A percentile compares a stretch with the other conserved stretches of the same genome.
Conservation (phyloP, 2,888 invertebrate species). For the Myopa testacea region DNA sequence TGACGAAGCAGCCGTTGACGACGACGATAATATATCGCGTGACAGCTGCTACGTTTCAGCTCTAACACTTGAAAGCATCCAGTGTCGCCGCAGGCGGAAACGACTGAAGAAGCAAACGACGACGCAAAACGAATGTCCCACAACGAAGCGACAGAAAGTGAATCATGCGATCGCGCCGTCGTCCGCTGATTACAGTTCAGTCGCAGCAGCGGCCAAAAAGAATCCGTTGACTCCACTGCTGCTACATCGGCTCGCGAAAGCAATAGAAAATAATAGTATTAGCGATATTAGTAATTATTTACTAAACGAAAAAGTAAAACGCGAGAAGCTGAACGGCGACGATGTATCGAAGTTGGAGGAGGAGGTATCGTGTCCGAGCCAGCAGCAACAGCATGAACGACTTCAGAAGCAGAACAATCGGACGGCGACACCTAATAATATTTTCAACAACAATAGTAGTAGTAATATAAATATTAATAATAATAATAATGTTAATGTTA, state of each 20-base stretch:
- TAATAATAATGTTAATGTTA: slow-evolving; percentile 64
- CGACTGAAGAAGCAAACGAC: slow-evolving; percentile 48
- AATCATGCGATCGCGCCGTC: slow-evolving; percentile 40
- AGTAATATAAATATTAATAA: slow-evolving; percentile 55
- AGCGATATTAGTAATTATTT: slow-evolving; percentile 52
- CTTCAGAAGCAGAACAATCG: slow-evolving; percentile 36
- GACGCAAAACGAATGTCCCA: slow-evolving; percentile 49
- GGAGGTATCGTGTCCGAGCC: slow-evolving; percentile 40
- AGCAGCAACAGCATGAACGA: slow-evolving; percentile 51
- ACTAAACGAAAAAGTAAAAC: slow-evolving; percentile 53
- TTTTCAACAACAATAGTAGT: slow-evolving; percentile 36
- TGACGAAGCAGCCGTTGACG: slow-evolving; percentile 48
- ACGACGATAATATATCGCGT: slow-evolving; percentile 58
- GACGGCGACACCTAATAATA: slow-evolving; percentile 27
- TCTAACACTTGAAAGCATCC: slow-evolving; percentile 53
- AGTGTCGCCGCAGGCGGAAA: slow-evolving; percentile 49
- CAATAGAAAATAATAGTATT: slow-evolving; percentile 54
- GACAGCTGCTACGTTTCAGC: slow-evolving; percentile 58
- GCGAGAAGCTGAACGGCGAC: slow-evolving; percentile 54
- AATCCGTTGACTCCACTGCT: slow-evolving; percentile 55
- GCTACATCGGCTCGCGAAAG: slow-evolving; percentile 56
- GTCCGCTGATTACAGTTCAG: slow-evolving; percentile 40
- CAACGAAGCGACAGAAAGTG: slow-evolving; percentile 54
- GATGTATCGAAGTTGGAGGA: slow-evolving; percentile 42
- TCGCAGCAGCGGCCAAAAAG: slow-evolving; percentile 38